These are phyloP conservation scores for Hirtodrosophila histrioides DNA, from an alignment of 2,888 invertebrate species.

Conservation along the genomic window DNA sequence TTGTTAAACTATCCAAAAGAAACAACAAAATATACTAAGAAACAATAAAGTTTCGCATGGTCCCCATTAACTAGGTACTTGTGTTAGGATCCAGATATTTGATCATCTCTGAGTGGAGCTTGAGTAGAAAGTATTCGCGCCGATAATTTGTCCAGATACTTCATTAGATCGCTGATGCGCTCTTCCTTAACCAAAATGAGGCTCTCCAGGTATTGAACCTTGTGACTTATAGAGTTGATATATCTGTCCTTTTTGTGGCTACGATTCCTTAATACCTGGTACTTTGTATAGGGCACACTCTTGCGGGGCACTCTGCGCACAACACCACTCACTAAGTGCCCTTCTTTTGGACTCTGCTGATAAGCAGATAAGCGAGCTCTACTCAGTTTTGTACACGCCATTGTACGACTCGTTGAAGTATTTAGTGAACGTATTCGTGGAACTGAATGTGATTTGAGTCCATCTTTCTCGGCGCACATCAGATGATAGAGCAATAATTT, in stretches of 20 bases:
- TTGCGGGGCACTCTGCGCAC: neutral
- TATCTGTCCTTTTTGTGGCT: slow-evolving; percentile 14
- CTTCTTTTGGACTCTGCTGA: neutral
- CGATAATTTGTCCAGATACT: neutral
- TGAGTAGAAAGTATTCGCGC: too few relatives aligned
- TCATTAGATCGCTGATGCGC: slow-evolving; percentile 11
- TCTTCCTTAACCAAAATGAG: slow-evolving; percentile 29
- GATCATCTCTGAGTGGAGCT: too few relatives aligned
- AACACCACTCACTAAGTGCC: neutral
- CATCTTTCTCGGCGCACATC: slow-evolving; percentile 39
- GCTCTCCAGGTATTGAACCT: slow-evolving; percentile 23
- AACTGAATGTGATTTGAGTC: neutral
- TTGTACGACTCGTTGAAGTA: too few relatives aligned
- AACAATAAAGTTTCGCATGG: neutral
- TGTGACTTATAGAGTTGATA: slow-evolving; percentile 15
- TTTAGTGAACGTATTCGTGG: too few relatives aligned
- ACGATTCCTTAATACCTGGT: slow-evolving; percentile 4
- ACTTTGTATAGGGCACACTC: slow-evolving; percentile 6
- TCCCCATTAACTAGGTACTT: neutral
- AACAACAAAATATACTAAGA: neutral
- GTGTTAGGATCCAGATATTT: too few relatives aligned
- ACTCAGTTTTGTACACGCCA: too few relatives aligned
- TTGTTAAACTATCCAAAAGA: neutral
- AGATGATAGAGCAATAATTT: slow-evolving; percentile 86
- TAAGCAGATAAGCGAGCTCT: too few relatives aligned